These are phyloP conservation scores for Zapus hudsonius DNA, from an alignment of 2,113 vertebrate species.

Conservation along the genomic window DNA sequence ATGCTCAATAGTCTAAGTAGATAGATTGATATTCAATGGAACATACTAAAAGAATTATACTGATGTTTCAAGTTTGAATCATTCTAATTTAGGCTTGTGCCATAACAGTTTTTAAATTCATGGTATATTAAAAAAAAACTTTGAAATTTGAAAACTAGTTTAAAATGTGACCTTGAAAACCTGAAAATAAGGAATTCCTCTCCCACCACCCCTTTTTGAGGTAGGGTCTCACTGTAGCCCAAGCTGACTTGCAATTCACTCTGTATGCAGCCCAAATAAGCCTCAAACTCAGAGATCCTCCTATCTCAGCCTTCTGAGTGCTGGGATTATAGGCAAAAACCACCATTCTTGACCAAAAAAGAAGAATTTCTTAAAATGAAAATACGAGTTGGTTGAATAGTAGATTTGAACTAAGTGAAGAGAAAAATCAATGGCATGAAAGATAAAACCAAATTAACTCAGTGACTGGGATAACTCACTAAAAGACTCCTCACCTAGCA, in stretches of 20 bases:
- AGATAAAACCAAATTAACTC: not conserved
- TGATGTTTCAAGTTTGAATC: not conserved
- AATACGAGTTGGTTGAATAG: not conserved
- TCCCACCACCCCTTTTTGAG: too few species aligned
- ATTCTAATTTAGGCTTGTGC: not conserved
- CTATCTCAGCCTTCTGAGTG: too few species aligned
- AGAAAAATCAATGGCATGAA: conserved; percentile 26
- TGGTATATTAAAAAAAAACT: not conserved
- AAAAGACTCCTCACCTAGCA: not conserved
- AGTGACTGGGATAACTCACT: not conserved
- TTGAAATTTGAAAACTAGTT: not conserved
- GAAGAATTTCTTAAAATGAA: not conserved
- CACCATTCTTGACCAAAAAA: not conserved
- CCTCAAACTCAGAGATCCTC: too few species aligned
- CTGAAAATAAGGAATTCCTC: not conserved
- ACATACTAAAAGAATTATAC: not conserved
- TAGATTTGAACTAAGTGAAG: not conserved
- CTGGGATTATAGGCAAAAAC: too few species aligned
- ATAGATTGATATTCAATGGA: not conserved
- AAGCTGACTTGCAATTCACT: too few species aligned
- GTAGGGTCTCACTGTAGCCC: too few species aligned
- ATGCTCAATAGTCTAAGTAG: not conserved
- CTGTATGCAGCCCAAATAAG: too few species aligned
- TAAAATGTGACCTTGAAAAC: not conserved
- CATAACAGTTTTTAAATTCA: not conserved